phyloP scores from a whole-genome alignment of 2,888 invertebrate genomes.

The Drosophila melanosoma region DNA sequence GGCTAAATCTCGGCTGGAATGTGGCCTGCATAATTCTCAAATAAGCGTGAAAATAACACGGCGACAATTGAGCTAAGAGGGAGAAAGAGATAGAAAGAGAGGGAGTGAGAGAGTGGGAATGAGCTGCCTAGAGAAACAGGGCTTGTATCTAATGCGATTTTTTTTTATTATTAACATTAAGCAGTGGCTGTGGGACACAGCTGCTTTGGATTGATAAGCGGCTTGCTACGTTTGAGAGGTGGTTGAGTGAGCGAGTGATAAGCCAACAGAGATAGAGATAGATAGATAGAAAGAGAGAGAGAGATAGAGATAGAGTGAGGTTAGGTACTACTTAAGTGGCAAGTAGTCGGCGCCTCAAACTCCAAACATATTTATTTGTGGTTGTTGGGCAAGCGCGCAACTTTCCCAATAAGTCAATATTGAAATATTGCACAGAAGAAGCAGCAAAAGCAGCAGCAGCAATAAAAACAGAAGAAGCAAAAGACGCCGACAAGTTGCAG shows the following conservation, averaged over 20 bases:
- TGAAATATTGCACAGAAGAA: conserved; percentile 51
- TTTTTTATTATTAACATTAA: neutral
- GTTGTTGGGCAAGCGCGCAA: conserved; percentile 56
- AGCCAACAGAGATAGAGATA: neutral
- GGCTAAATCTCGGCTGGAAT: conserved; percentile 36
- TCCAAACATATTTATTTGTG: conserved; percentile 53
- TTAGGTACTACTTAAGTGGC: conserved; percentile 67
- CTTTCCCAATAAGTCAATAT: conserved; percentile 77
- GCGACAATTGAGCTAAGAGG: conserved; percentile 31
- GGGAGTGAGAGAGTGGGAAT: neutral
- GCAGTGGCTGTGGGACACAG: conserved; percentile 28
- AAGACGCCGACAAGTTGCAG: conserved; percentile 28
- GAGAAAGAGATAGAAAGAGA: neutral
- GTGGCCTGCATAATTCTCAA: conserved; percentile 62
- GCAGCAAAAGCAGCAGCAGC: neutral
- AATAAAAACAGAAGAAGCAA: neutral
- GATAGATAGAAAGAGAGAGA: neutral
- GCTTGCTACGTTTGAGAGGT: conserved; percentile 48
- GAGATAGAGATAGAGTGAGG: neutral
- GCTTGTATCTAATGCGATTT: conserved; percentile 71
- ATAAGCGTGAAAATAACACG: conserved; percentile 65
- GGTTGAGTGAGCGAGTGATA: conserved; percentile 4
- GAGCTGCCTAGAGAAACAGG: neutral
- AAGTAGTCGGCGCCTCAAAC: conserved; percentile 25
- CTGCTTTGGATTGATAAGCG: conserved; percentile 66